phyloP scores from a whole-genome alignment of 2,888 invertebrate genomes.

The Xestia rhomboidea region DNA sequence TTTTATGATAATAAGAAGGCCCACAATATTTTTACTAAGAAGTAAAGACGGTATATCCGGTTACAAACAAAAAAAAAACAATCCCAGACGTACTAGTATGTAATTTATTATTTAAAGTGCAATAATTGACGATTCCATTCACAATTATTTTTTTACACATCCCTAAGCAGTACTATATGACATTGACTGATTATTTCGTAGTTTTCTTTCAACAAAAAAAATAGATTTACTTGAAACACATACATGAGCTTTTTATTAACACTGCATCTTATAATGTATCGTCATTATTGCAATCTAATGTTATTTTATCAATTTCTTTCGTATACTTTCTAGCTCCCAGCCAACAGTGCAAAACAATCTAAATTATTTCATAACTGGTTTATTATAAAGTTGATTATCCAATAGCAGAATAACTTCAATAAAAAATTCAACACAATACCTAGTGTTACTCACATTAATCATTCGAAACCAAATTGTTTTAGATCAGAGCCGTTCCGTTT shows the following conservation, averaged over 20 bases:
- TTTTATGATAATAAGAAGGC: not conserved
- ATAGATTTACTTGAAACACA: slow-evolving; percentile 54
- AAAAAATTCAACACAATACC: slow-evolving; percentile 77
- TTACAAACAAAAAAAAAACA: slow-evolving; percentile 7
- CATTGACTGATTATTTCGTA: slow-evolving; percentile 59
- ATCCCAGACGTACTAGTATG: not conserved
- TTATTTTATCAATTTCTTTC: slow-evolving; percentile 84
- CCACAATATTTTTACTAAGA: not conserved
- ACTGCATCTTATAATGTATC: slow-evolving; percentile 63
- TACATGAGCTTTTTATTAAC: slow-evolving; percentile 70
- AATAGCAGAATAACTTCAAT: slow-evolving; percentile 42
- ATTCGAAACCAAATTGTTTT: slow-evolving; percentile 88
- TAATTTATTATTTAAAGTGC: slow-evolving; percentile 16
- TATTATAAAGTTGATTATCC: slow-evolving; percentile 65
- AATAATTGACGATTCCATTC: slow-evolving; percentile 1
- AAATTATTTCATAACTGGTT: slow-evolving; percentile 51
- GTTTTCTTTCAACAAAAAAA: slow-evolving; percentile 34
- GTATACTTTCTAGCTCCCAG: slow-evolving; percentile 81
- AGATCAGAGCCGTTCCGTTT: slow-evolving; percentile 69
- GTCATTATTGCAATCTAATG: slow-evolving; percentile 81
- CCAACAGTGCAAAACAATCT: slow-evolving; percentile 52
- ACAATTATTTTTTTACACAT: slow-evolving; percentile 8
- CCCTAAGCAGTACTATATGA: slow-evolving; percentile 33
- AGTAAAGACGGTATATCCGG: not conserved
- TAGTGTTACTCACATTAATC: slow-evolving; percentile 87